Conservation (phyloP, 2,113 vertebrate genomes). For the Osmerus mordax region DNA sequence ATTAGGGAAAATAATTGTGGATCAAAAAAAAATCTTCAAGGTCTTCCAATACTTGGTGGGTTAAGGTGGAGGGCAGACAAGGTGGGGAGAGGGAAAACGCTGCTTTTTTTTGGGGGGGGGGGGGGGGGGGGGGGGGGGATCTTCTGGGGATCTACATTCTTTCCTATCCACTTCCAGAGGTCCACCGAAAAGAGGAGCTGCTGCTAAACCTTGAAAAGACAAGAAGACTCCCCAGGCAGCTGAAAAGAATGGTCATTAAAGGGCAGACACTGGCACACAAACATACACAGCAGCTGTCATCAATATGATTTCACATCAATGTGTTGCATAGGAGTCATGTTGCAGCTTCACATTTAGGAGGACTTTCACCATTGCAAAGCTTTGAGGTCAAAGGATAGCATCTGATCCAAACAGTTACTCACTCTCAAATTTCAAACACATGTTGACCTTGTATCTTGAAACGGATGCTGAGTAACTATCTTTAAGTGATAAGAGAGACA, state of each 20-base stretch:
- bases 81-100: constrained; percentile 32
- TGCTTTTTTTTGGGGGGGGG: background rate
- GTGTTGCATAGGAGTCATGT: background rate
- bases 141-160: constrained; percentile 75
- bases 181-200: constrained; percentile 71
- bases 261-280: constrained; percentile 40
- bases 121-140: constrained; percentile 57
- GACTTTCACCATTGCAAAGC: too few relatives aligned
- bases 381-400: too few relatives aligned
- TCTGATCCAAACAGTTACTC: too few relatives aligned
- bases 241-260: constrained; percentile 56
- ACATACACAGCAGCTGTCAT: constrained; percentile 10
- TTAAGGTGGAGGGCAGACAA: constrained; percentile 41
- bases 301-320: constrained; percentile 19
- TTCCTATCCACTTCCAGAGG: constrained; percentile 79
- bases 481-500: too few relatives aligned
- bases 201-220: constrained; percentile 75
- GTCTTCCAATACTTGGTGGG: constrained; percentile 45
- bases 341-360: too few relatives aligned
- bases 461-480: too few relatives aligned
- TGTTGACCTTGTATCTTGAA: too few relatives aligned
- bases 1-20: background rate
- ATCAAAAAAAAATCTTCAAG: constrained; percentile 25
- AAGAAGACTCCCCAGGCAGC: constrained; percentile 63
- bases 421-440: too few relatives aligned